phyloP scores from a whole-genome alignment of 1,140 invertebrate species.

The Drosophila virilis region DNA sequence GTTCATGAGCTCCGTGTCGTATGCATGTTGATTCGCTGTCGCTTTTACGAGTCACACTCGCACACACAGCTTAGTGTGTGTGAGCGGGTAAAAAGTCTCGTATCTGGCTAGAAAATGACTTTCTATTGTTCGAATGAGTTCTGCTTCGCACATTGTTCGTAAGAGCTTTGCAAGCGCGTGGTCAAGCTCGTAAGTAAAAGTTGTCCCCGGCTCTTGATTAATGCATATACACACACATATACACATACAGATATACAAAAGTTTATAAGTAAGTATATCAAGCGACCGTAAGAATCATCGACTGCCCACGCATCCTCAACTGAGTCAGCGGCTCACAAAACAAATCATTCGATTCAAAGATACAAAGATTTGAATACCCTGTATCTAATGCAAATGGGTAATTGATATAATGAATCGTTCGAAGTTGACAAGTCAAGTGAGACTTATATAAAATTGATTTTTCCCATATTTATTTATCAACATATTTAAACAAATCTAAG shows the following conservation, averaged over 20 bases:
- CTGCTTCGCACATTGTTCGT: conserved; percentile 53
- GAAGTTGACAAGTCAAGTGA: too few species aligned
- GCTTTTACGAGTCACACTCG: conserved; percentile 27
- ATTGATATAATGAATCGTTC: too few species aligned
- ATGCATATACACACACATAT: neutral
- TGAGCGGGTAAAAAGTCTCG: conserved; percentile 29
- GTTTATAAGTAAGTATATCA: neutral
- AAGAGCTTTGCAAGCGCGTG: conserved; percentile 55
- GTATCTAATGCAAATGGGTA: neutral
- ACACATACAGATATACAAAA: neutral
- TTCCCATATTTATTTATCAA: too few species aligned
- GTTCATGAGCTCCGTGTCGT: conserved; percentile 28
- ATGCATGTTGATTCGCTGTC: conserved; percentile 29
- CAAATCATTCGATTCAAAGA: neutral
- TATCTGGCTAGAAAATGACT: conserved; percentile 48
- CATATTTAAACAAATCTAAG: too few species aligned
- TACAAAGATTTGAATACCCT: neutral
- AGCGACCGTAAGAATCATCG: neutral
- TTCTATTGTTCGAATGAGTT: conserved; percentile 66
- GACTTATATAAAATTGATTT: too few species aligned
- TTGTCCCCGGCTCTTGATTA: conserved; percentile 19
- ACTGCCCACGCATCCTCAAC: conserved; percentile 7
- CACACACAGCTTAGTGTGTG: conserved; percentile 11
- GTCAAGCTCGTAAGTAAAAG: conserved; percentile 63
- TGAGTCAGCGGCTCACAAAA: neutral